Conservation (phyloP, 2,888 invertebrate species). For the Himalopsyche tibetana region DNA sequence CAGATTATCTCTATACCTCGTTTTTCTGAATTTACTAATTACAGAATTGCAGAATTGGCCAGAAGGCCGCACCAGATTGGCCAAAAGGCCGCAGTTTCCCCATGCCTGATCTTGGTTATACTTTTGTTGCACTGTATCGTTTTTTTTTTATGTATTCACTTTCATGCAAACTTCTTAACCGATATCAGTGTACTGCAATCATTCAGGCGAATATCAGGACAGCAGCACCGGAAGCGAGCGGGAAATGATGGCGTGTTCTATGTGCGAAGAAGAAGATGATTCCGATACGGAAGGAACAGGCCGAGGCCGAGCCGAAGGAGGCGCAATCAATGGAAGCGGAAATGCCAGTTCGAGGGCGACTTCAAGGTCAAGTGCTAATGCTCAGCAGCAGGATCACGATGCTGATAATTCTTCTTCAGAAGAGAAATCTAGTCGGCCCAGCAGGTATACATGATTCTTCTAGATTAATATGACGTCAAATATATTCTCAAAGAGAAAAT, state of each 20-base stretch:
- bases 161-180: neutral
- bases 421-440: slow-evolving; percentile 68
- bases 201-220: slow-evolving; percentile 75
- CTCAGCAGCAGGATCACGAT: slow-evolving; percentile 49
- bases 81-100: too few species aligned
- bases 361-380: neutral
- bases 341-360: neutral
- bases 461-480: too few species aligned
- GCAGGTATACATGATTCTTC: slow-evolving; percentile 70
- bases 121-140: neutral
- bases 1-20: too few species aligned
- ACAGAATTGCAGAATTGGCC: too few species aligned
- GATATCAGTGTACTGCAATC: neutral
- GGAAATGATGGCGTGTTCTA: slow-evolving; percentile 71
- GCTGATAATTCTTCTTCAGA: slow-evolving; percentile 64
- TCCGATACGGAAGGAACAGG: slow-evolving; percentile 72
- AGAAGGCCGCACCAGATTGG: too few species aligned
- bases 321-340: slow-evolving; percentile 20
- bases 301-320: slow-evolving; percentile 11
- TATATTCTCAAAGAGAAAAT: too few species aligned
- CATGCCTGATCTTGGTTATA: too few species aligned
- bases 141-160: neutral
- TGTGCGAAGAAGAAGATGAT: slow-evolving; percentile 72
- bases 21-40: too few species aligned
- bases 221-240: slow-evolving; percentile 75